Base-by-base conservation (phyloP, 2,113 vertebrate genomes). In the Scopus umbretta region DNA sequence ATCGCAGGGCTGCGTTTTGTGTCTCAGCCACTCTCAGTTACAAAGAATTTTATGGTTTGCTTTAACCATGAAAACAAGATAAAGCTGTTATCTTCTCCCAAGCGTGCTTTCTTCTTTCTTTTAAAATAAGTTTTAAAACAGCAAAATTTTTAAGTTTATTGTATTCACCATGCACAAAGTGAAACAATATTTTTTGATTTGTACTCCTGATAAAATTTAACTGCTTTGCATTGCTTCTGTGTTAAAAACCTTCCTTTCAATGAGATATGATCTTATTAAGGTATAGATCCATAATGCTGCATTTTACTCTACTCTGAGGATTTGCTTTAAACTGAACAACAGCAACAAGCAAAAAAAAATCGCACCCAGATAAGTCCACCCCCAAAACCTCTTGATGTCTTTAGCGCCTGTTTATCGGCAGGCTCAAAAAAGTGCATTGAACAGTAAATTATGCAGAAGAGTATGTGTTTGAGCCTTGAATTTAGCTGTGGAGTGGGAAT, bases 51-150 rank as follows among this genome's bases (percentile, higher is more conserved):
- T 95, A 96, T 89, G 87, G 65, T 88, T 91, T 95, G 68, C 86
- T 89, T 94, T 95, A 92, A 93, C 96, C 80, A 62, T 43, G 94
- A 94, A 97, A 97, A 97, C 76, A 93, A 96, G 97, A 96, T 95
- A 97, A 97, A 97, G 83, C 83, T 94, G 56, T 88, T 96, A 94
- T 90, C 83, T 91, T 96, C 91, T 96, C 75, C 78, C 16, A 76
- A 32, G 63, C 2, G 9, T 66, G 67, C 29, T 89, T 94, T 95
- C 66, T 90, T 86, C 4, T 86, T 85, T 34, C 13, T 52, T 67
- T 72, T 58, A 89, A 93, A 83, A 21, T 16, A 61, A 80, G 94
- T 72, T 88, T 68, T 70, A 71, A 79, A 76, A 34, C 26, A 85
- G 30, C 13, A 67, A 62, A 43, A 18, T n/a, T 82, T 82, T 79